phyloP scores from a whole-genome alignment of 2,888 invertebrate species.

The Drosophila macrothrix region DNA sequence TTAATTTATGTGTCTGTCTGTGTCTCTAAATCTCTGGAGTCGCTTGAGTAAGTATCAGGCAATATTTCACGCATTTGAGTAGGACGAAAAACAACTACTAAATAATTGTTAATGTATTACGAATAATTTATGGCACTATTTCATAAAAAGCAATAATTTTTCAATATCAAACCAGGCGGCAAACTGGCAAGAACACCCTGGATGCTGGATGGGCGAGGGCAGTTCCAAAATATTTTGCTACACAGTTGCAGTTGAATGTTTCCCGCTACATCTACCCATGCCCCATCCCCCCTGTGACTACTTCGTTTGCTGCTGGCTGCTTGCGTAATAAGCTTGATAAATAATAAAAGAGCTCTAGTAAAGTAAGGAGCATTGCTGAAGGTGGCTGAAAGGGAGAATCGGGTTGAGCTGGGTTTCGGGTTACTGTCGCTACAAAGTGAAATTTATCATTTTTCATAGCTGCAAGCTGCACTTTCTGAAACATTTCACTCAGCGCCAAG shows the following conservation, averaged over 20 bases:
- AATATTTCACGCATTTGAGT: constrained; percentile 76
- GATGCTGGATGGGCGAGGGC: neutral
- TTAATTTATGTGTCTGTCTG: constrained; percentile 66
- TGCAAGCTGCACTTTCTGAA: constrained; percentile 82
- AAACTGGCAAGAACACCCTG: constrained; percentile 38
- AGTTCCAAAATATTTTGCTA: constrained; percentile 50
- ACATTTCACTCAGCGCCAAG: constrained; percentile 77
- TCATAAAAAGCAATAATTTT: constrained; percentile 82
- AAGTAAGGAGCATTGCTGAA: constrained; percentile 26
- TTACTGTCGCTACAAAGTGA: constrained; percentile 69
- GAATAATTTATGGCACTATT: constrained; percentile 82
- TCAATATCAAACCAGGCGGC: constrained; percentile 80
- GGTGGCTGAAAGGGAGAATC: neutral
- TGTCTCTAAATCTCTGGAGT: constrained; percentile 37
- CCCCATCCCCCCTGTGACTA: neutral
- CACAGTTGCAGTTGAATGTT: constrained; percentile 74
- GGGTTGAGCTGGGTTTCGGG: constrained; percentile 22
- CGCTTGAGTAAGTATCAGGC: constrained; percentile 72
- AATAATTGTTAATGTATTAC: constrained; percentile 82
- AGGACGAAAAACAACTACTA: constrained; percentile 75
- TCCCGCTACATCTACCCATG: neutral
- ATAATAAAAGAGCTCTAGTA: constrained; percentile 71
- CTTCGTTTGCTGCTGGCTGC: constrained; percentile 42
- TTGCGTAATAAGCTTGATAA: constrained; percentile 80
- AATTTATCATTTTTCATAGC: constrained; percentile 81